A percentile compares a stretch with the other conserved stretches of the same genome.
phyloP scores from a whole-genome alignment of 2,113 vertebrate species.

The Gobius niger region DNA sequence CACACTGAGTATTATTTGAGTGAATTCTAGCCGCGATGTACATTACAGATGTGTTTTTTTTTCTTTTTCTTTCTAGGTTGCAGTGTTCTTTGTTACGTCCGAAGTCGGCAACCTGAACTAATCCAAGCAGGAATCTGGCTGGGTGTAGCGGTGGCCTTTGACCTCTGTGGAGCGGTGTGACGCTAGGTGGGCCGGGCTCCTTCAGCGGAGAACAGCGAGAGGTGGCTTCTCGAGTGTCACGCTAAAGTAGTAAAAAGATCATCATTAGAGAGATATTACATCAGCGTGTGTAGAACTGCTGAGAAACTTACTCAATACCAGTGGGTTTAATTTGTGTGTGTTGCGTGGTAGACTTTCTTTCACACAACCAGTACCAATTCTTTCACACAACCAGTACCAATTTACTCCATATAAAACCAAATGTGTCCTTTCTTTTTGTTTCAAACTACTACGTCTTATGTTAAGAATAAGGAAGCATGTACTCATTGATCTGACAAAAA shows the following conservation, averaged over 20 bases:
- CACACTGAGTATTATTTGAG: conserved; percentile 31
- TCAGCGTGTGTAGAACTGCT: conserved; percentile 5
- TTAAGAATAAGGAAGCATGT: too few species aligned
- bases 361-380: too few species aligned
- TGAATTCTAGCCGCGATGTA: conserved; percentile 35
- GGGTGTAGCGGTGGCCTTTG: conserved; percentile 42
- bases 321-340: too few species aligned
- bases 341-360: too few species aligned
- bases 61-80: conserved; percentile 32
- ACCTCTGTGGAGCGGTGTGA: conserved; percentile 33
- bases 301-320: neutral
- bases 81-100: conserved; percentile 25
- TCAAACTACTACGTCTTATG: too few species aligned
- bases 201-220: conserved; percentile 37
- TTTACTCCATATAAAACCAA: too few species aligned
- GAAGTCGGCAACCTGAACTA: conserved; percentile 64
- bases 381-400: too few species aligned
- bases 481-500: too few species aligned
- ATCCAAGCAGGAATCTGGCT: conserved; percentile 67
- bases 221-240: conserved; percentile 40
- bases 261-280: conserved; percentile 7
- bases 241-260: conserved; percentile 16
- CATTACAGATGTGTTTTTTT: conserved; percentile 30
- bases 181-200: conserved; percentile 25
- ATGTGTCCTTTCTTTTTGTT: too few species aligned